Evolutionary conservation across 1,140 invertebrate species (phyloP), one percentile per base, ranked within the genome.

Genomic region (Scaptomyza montana): DNA sequence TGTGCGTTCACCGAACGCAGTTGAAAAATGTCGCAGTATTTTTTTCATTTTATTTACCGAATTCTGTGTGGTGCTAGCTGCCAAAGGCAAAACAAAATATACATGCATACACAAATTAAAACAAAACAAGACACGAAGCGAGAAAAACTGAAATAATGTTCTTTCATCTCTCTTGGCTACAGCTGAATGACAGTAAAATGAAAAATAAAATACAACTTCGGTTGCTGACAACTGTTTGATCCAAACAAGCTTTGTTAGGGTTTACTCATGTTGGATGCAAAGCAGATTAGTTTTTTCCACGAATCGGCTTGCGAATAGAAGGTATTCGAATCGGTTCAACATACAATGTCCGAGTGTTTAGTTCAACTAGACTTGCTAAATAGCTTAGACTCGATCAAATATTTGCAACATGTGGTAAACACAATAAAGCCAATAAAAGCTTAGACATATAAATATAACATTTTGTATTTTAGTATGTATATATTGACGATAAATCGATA

Each of bases 21-120:
- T 12, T 7, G 12, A 54, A 68, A 68, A 68, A 45, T 57, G 57
- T 49, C 39, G 36, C 25, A 30, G 59, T 39, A 63, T 74, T 74
- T 71, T 61, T 69, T 74, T 71, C 56, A 74, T 74, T 69, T 74
- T 57, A 63, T 70, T 39, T 63, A 10, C 19, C 10, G 46, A 69
- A 73, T 63, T 62, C 71, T 50, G 25, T 36, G 28, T 39, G 51
- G 57, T 45, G 10, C 9, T 12, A 41, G 30, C 8, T 70, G 60
- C 60, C 49, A 63, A 21, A 5, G 56, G 61, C 60, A 61, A 53
- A 65, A 72, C 51, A 47, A 19, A 54, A 53, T 5, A 57, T 16
- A 13, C 4, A 43, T 16, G 13, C 4, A 43, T 2, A 39, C 8
- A 39, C 39, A 49, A 19, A 36, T 13, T 13, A 50, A 64, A 64